These are phyloP conservation scores for Thumatha senex DNA, from an alignment of 2,888 invertebrate genomes.

Conservation along the genomic window DNA sequence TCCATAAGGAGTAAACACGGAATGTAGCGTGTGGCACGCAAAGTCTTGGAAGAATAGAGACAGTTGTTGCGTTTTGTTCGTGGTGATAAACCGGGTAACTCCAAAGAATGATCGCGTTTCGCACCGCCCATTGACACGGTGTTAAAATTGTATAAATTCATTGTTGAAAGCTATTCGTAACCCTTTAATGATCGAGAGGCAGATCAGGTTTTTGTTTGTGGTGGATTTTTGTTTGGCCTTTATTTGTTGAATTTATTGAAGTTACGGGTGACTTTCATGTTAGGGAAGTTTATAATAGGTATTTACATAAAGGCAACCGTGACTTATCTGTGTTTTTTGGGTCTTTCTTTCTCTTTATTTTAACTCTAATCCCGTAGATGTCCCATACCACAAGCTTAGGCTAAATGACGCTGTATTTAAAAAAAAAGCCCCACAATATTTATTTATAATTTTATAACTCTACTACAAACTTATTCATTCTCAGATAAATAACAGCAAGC, in stretches of 20 bases:
- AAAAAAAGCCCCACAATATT: too few relatives aligned
- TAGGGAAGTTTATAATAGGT: too few relatives aligned
- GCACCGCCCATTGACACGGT: slow-evolving; percentile 37
- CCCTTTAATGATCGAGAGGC: slow-evolving; percentile 29
- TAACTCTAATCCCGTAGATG: too few relatives aligned
- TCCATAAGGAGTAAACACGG: slow-evolving; percentile 44
- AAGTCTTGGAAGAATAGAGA: slow-evolving; percentile 48
- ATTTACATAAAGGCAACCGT: too few relatives aligned
- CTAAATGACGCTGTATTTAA: too few relatives aligned
- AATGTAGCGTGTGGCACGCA: slow-evolving; percentile 61
- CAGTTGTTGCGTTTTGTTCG: slow-evolving; percentile 40
- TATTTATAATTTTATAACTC: background rate
- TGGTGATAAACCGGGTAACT: slow-evolving; percentile 52
- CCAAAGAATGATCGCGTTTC: slow-evolving; percentile 43
- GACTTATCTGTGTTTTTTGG: too few relatives aligned
- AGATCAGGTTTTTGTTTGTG: slow-evolving; percentile 11
- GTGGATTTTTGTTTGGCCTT: background rate
- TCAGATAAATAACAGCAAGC: too few relatives aligned
- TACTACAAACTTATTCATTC: background rate
- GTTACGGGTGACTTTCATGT: too few relatives aligned
- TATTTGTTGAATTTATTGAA: slow-evolving; percentile 7
- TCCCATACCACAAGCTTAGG: too few relatives aligned
- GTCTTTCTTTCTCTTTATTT: too few relatives aligned
- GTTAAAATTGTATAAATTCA: slow-evolving; percentile 44
- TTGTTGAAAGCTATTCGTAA: slow-evolving; percentile 38